Conservation (phyloP, 2,888 invertebrate species). For the Sarcophaga caerulescens region DNA sequence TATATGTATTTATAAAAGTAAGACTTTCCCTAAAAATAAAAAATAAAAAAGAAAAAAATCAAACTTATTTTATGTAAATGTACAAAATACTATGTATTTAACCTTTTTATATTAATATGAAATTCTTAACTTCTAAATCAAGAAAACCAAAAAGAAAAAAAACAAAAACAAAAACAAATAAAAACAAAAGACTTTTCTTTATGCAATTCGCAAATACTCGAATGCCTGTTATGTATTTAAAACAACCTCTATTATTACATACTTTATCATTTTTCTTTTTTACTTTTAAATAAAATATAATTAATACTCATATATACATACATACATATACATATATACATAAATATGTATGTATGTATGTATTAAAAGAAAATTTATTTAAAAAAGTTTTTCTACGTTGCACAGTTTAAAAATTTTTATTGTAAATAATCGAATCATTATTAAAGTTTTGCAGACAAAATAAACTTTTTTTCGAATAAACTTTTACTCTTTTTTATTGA, state of each 20-base stretch:
- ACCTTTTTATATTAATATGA: slow-evolving; percentile 45
- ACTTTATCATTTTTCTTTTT: not conserved
- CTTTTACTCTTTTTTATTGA: too few species aligned
- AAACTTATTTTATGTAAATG: slow-evolving; percentile 60
- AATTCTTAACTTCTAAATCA: slow-evolving; percentile 34
- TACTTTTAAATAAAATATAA: slow-evolving; percentile 20
- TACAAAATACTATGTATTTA: slow-evolving; percentile 63
- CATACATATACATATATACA: not conserved
- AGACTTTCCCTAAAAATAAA: slow-evolving; percentile 51
- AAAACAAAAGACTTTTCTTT: slow-evolving; percentile 29
- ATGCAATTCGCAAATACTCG: slow-evolving; percentile 32
- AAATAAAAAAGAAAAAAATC: slow-evolving; percentile 42
- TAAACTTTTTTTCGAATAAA: slow-evolving; percentile 25
- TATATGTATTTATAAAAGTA: slow-evolving; percentile 41
- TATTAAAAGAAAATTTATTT: slow-evolving; percentile 1
- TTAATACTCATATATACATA: slow-evolving; percentile 16
- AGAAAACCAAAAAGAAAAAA: not conserved
- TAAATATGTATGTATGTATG: not conserved
- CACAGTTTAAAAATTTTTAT: slow-evolving; percentile 41
- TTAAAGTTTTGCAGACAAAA: slow-evolving; percentile 47
- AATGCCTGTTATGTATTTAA: slow-evolving; percentile 23
- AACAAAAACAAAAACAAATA: too few species aligned
- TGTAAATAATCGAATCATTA: slow-evolving; percentile 40
- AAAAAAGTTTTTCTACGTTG: slow-evolving; percentile 42
- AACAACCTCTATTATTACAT: slow-evolving; percentile 15